These are phyloP conservation scores for Origma solitaria DNA, from an alignment of 2,113 vertebrate genomes.

Conservation along the genomic window DNA sequence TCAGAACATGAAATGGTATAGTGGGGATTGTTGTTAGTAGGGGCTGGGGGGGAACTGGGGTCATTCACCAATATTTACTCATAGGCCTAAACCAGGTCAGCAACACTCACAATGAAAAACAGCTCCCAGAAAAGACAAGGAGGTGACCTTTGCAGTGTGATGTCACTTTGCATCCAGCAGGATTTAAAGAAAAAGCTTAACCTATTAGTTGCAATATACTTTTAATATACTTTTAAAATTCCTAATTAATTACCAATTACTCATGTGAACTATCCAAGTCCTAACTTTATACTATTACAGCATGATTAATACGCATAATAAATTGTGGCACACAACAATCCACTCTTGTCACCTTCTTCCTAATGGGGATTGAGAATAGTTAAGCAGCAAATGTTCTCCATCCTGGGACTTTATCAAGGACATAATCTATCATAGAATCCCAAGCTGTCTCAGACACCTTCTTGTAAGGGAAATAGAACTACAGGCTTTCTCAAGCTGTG, in stretches of 20 bases:
- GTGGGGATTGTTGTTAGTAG: neutral
- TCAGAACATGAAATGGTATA: neutral
- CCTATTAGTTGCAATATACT: neutral
- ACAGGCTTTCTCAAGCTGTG: neutral
- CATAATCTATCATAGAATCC: neutral
- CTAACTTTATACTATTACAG: neutral
- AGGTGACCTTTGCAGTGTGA: neutral
- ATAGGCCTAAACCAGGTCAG: neutral
- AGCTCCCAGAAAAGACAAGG: neutral
- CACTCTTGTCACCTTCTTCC: neutral
- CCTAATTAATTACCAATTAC: neutral
- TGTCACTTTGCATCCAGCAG: neutral
- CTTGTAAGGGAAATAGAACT: neutral
- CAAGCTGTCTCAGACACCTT: neutral
- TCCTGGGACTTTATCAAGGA: neutral
- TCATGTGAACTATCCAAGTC: neutral
- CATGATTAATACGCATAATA: neutral
- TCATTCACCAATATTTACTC: neutral
- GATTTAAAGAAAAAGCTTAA: neutral
- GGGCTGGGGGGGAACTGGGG: neutral
- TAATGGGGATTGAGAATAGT: neutral
- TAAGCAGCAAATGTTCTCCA: neutral
- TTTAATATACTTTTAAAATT: neutral
- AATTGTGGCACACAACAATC: neutral
- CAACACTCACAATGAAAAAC: neutral